These are phyloP conservation scores for Embidobia sp. DNA, from an alignment of 2,888 invertebrate genomes.

Conservation along the genomic window DNA sequence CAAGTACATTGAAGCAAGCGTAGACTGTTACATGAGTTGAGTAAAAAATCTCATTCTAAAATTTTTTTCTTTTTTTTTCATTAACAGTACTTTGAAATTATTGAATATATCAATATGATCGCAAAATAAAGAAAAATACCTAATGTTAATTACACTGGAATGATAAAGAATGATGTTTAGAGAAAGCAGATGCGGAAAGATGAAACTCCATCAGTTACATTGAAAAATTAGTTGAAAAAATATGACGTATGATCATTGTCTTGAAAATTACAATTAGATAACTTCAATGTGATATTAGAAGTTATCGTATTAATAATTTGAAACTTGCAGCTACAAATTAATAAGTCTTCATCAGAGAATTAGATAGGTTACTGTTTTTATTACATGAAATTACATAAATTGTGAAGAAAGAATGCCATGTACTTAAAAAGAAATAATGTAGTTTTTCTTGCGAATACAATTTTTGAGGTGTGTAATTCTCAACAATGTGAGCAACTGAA, in stretches of 20 bases:
- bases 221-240: slow-evolving; percentile 37
- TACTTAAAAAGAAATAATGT: too few relatives aligned
- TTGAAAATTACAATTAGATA: slow-evolving; percentile 25
- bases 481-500: too few relatives aligned
- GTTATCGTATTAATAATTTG: slow-evolving; percentile 19
- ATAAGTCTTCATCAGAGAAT: neutral
- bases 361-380: slow-evolving; percentile 16
- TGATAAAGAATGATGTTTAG: slow-evolving; percentile 28
- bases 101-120: neutral
- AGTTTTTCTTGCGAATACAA: too few relatives aligned
- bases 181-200: slow-evolving; percentile 22
- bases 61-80: too few relatives aligned
- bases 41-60: too few relatives aligned
- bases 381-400: slow-evolving; percentile 2
- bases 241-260: slow-evolving; percentile 50
- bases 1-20: too few relatives aligned
- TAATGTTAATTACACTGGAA: slow-evolving; percentile 30
- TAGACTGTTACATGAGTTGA: too few relatives aligned
- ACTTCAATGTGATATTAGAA: slow-evolving; percentile 1
- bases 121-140: neutral
- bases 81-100: too few relatives aligned
- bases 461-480: too few relatives aligned
- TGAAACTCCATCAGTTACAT: slow-evolving; percentile 25
- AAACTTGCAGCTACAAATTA: slow-evolving; percentile 9
- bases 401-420: slow-evolving; percentile 1